phyloP scores from a whole-genome alignment of 2,888 invertebrate genomes.

The Molanna angustata region DNA sequence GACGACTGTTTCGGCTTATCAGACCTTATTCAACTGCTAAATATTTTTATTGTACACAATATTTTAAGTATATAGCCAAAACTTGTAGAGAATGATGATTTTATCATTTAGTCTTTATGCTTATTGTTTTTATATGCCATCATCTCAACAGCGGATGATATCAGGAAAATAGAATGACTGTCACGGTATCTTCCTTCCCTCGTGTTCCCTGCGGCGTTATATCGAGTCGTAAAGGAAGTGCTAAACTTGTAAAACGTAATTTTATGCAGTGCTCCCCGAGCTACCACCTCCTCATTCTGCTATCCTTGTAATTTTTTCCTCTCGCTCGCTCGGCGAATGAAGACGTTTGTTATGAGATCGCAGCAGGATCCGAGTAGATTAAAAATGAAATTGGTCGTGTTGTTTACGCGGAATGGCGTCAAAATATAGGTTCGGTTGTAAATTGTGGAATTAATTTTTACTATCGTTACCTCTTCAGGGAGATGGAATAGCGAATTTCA shows the following conservation, averaged over 20 bases:
- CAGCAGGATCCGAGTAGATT: slow-evolving; percentile 26
- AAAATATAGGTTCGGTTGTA: no score
- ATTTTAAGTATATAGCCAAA: no score
- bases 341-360: slow-evolving; percentile 18
- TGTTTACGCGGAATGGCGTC: slow-evolving; percentile 20
- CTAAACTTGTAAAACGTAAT: slow-evolving; percentile 34
- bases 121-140: slow-evolving; percentile 19
- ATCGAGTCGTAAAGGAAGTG: slow-evolving; percentile 32
- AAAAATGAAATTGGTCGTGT: slow-evolving; percentile 31
- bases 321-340: slow-evolving; percentile 10
- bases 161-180: slow-evolving; percentile 17
- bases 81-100: no score
- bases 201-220: slow-evolving; percentile 23
- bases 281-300: slow-evolving; percentile 16
- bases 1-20: no score
- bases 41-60: no score
- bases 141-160: slow-evolving; percentile 18
- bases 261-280: slow-evolving; percentile 30
- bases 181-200: slow-evolving; percentile 17
- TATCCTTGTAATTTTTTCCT: slow-evolving; percentile 15
- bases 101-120: no score
- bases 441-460: no score
- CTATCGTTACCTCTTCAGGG: no score
- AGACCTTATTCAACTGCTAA: no score
- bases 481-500: no score